These are phyloP conservation scores for Eufriesea mexicana DNA, from an alignment of 1,140 invertebrate species.

Conservation along the genomic window DNA sequence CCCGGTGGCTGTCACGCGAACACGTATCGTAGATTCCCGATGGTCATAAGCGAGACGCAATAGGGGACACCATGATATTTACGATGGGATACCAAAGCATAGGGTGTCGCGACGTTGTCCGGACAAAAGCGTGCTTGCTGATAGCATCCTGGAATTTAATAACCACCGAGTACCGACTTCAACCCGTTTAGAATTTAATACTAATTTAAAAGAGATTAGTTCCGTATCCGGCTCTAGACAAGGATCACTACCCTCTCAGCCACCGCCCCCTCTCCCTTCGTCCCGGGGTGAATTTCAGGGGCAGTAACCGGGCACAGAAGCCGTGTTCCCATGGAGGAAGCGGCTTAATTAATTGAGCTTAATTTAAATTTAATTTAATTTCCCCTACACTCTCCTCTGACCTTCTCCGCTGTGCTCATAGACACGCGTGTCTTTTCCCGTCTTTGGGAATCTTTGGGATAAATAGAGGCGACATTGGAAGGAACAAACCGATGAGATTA, in stretches of 20 bases:
- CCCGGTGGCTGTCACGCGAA: constrained; percentile 11
- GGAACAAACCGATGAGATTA: not conserved
- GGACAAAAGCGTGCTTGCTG: constrained; percentile 38
- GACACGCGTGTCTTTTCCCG: constrained; percentile 22
- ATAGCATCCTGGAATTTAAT: constrained; percentile 68
- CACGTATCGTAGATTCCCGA: not conserved
- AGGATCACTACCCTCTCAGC: constrained; percentile 62
- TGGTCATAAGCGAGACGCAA: not conserved
- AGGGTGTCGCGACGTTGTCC: not conserved
- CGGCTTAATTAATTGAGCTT: constrained; percentile 77
- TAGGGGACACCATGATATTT: constrained; percentile 45
- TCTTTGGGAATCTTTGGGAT: not conserved
- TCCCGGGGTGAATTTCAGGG: constrained; percentile 57
- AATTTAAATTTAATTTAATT: constrained; percentile 80
- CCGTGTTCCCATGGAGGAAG: constrained; percentile 70
- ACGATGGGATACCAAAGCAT: constrained; percentile 49
- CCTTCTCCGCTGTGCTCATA: not conserved
- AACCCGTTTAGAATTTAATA: constrained; percentile 69
- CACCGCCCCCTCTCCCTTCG: constrained; percentile 21
- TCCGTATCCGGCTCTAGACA: constrained; percentile 67
- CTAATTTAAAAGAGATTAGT: constrained; percentile 78
- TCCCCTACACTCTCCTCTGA: constrained; percentile 30
- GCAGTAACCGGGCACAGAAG: constrained; percentile 59
- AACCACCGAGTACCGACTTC: constrained; percentile 60
- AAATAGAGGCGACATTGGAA: not conserved